Evolutionary conservation across 2,888 invertebrate species (phyloP).

Genomic region (Copidosoma aretas): DNA sequence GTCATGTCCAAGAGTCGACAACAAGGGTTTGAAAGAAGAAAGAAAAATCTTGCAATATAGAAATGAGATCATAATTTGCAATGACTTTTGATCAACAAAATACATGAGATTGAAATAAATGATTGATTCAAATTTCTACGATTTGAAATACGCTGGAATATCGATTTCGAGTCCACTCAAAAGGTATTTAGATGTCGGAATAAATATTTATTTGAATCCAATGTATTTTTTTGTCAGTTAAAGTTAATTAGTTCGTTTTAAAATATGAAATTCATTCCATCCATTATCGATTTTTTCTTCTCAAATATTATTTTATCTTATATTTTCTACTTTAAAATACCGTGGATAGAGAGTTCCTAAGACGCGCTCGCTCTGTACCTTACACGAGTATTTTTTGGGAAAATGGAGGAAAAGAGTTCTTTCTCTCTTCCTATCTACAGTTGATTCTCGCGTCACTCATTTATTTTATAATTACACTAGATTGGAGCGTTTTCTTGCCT

Average conservation of each 20-base stretch:
- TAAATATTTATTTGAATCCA: conserved; percentile 22
- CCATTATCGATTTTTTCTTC: conserved; percentile 11
- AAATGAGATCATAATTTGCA: background rate
- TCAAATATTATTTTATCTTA: conserved; percentile 12
- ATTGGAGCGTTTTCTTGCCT: conserved; percentile 43
- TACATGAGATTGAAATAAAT: background rate
- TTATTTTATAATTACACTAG: conserved; percentile 44
- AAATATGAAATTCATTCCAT: conserved; percentile 15
- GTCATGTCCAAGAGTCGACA: too few species aligned
- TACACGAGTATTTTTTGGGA: conserved; percentile 41
- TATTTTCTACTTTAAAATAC: conserved; percentile 28
- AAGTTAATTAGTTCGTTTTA: conserved; percentile 7
- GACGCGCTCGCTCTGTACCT: conserved; percentile 19
- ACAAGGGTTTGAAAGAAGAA: background rate
- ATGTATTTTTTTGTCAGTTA: conserved; percentile 3
- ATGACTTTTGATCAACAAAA: background rate
- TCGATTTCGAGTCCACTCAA: background rate
- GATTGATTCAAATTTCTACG: background rate
- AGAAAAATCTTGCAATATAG: background rate
- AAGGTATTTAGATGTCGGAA: background rate
- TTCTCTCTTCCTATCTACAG: conserved; percentile 44
- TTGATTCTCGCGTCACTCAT: conserved; percentile 42
- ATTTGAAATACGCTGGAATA: too few species aligned
- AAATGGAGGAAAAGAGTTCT: conserved; percentile 44
- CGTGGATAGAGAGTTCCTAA: conserved; percentile 25